These are phyloP conservation scores for Koerneria pararmatus DNA, from an alignment of 2,888 invertebrate species.

Conservation along the genomic window DNA sequence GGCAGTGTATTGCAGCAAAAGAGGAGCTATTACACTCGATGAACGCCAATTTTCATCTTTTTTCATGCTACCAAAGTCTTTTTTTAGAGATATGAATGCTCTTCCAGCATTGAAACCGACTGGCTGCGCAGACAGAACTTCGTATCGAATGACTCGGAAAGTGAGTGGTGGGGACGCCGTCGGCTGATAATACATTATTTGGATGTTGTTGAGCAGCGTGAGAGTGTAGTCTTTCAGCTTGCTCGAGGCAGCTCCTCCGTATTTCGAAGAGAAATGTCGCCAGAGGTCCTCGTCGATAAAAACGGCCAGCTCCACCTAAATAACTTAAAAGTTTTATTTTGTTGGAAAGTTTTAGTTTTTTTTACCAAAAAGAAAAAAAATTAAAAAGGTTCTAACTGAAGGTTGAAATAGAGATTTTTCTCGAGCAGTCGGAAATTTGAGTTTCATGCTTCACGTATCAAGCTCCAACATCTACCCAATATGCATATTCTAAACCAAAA, in stretches of 20 bases:
- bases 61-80: too few species aligned
- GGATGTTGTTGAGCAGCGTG: slow-evolving; percentile 60
- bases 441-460: too few species aligned
- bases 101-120: slow-evolving; percentile 30
- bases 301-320: slow-evolving; percentile 57
- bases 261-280: slow-evolving; percentile 55
- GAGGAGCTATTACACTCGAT: too few species aligned
- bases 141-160: slow-evolving; percentile 58
- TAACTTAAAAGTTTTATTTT: neutral
- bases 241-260: slow-evolving; percentile 48
- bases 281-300: slow-evolving; percentile 58
- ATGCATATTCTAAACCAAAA: too few species aligned
- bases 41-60: too few species aligned
- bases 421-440: too few species aligned
- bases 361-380: neutral
- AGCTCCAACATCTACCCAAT: too few species aligned
- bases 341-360: neutral
- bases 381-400: too few species aligned
- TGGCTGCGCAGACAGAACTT: slow-evolving; percentile 56
- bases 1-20: too few species aligned
- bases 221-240: slow-evolving; percentile 51
- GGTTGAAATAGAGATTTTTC: too few species aligned
- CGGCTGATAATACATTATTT: slow-evolving; percentile 60
- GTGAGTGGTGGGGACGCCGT: slow-evolving; percentile 54
- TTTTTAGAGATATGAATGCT: neutral